phyloP scores from a whole-genome alignment of 2,888 invertebrate species.

The Synanthedon tipuliformis region DNA sequence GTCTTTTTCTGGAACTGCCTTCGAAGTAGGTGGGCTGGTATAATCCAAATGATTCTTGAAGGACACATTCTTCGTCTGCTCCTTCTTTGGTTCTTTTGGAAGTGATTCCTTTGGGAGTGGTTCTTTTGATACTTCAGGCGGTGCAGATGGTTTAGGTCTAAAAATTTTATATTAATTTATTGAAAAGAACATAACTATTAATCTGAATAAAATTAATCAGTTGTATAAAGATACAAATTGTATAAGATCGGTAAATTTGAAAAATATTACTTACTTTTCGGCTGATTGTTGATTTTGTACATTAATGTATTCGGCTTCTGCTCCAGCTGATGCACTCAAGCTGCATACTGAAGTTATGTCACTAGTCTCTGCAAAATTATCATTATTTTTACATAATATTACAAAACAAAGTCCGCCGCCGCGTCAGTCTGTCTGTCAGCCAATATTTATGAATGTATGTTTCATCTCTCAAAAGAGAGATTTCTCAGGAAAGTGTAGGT shows the following conservation, averaged over 20 bases:
- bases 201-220: no score
- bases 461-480: no score
- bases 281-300: constrained; percentile 30
- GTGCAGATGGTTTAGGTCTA: constrained; percentile 49
- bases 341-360: constrained; percentile 81
- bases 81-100: constrained; percentile 50
- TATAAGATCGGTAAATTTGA: no score
- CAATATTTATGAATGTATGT: no score
- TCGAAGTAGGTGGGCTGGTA: constrained; percentile 52
- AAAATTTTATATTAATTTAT: not conserved
- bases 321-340: constrained; percentile 74
- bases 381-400: not conserved
- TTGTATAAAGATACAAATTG: no score
- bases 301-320: constrained; percentile 60
- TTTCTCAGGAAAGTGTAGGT: no score
- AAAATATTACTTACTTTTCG: constrained; percentile 7
- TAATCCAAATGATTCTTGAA: constrained; percentile 65
- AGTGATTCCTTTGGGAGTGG: constrained; percentile 37
- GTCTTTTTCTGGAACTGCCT: constrained; percentile 60
- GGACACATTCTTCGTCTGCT: constrained; percentile 63
- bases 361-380: constrained; percentile 69
- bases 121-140: constrained; percentile 42
- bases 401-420: no score
- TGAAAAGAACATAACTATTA: not conserved
- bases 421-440: no score